Conservation (phyloP, 2,113 vertebrate genomes). For the Calyptomena viridis region DNA sequence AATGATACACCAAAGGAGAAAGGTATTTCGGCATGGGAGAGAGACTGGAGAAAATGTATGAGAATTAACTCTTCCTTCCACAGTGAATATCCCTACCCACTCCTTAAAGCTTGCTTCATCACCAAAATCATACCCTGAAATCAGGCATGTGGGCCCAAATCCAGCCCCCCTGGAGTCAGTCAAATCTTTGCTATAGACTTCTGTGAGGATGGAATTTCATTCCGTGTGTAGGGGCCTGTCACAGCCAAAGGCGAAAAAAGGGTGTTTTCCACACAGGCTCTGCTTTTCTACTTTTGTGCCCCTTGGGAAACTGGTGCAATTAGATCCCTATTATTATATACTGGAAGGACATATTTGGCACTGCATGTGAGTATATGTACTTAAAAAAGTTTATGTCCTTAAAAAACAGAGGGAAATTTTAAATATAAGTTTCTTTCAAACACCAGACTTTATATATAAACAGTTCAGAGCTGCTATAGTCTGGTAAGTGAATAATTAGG, state of each 20-base stretch:
- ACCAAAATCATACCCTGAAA: slow-evolving; percentile 25
- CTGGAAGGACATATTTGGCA: slow-evolving; percentile 42
- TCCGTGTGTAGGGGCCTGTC: not conserved
- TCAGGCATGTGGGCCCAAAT: slow-evolving; percentile 16
- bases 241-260: not conserved
- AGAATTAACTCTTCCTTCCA: not conserved
- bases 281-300: slow-evolving; percentile 24
- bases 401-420: slow-evolving; percentile 12
- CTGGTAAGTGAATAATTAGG: slow-evolving; percentile 29
- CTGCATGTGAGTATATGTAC: not conserved
- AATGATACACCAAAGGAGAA: not conserved
- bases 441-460: slow-evolving; percentile 57
- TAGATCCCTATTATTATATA: slow-evolving; percentile 29
- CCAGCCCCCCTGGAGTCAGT: not conserved
- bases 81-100: not conserved
- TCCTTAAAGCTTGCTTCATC: not conserved
- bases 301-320: slow-evolving; percentile 30
- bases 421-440: slow-evolving; percentile 40
- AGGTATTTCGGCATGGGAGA: not conserved
- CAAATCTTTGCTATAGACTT: not conserved
- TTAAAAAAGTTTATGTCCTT: not conserved
- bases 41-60: not conserved
- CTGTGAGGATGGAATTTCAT: slow-evolving; percentile 49
- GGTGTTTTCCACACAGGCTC: slow-evolving; percentile 34
- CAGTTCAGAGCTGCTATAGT: slow-evolving; percentile 16